These are phyloP conservation scores for Meloidogyne floridensis DNA, from an alignment of 1,140 invertebrate genomes.

Conservation along the genomic window DNA sequence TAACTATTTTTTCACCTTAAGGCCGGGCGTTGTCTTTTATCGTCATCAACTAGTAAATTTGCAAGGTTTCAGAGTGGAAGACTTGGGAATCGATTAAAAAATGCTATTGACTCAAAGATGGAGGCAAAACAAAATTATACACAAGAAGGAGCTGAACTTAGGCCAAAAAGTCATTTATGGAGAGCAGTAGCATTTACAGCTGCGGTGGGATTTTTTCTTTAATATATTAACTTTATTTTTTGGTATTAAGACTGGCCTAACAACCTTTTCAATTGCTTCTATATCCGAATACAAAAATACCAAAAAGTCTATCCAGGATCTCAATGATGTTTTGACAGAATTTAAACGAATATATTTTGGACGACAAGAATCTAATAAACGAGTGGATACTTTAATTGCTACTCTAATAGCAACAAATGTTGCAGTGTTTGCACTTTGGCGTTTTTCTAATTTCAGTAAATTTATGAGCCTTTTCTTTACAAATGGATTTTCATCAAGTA, in stretches of 20 bases:
- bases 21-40: neutral
- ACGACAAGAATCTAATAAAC: neutral
- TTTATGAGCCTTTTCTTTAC: conserved; percentile 84
- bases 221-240: neutral
- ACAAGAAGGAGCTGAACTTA: neutral
- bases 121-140: neutral
- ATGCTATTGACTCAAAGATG: neutral
- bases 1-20: neutral
- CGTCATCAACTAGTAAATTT: neutral
- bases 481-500: conserved; percentile 78
- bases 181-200: neutral
- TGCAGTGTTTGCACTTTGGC: conserved; percentile 71
- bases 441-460: conserved; percentile 74
- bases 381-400: neutral
- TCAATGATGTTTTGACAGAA: neutral
- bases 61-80: neutral
- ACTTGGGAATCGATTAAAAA: neutral
- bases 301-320: neutral
- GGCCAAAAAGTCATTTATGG: neutral
- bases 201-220: neutral
- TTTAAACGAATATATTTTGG: conserved; percentile 1
- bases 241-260: neutral
- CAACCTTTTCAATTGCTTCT: neutral
- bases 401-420: conserved; percentile 9
- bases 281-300: neutral